Conservation (phyloP, 2,888 invertebrate species). For the Phortica okadai region DNA sequence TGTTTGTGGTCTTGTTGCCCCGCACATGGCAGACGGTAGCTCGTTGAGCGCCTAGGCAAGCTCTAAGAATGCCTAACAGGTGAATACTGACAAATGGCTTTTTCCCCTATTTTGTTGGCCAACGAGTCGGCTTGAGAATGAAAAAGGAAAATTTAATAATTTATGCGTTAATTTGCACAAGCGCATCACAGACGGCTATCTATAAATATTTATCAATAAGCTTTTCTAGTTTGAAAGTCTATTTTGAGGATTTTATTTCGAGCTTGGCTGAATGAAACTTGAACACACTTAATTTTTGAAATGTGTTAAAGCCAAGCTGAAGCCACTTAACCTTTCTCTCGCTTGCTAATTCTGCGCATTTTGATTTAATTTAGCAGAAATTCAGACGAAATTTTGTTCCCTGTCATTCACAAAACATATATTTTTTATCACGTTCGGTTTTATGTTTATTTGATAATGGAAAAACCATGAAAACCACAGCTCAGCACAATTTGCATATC, state of each 20-base stretch:
- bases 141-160: constrained; percentile 11
- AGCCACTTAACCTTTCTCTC: neutral
- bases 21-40: too few species aligned
- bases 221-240: neutral
- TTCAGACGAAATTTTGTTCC: constrained; percentile 4
- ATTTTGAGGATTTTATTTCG: neutral
- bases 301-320: neutral
- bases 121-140: neutral
- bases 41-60: too few species aligned
- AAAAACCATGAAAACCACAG: constrained; percentile 14
- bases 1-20: too few species aligned
- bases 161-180: neutral
- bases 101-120: neutral
- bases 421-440: too few species aligned
- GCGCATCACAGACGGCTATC: neutral
- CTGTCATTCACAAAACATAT: neutral
- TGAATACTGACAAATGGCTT: too few species aligned
- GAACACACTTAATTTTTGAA: neutral
- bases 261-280: neutral
- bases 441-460: too few species aligned
- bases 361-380: constrained; percentile 20
- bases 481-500: constrained; percentile 12
- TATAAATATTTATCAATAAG: constrained; percentile 9
- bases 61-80: too few species aligned
- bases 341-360: constrained; percentile 6